These are phyloP conservation scores for Phyto melanocephala DNA, from an alignment of 2,888 invertebrate species.

Conservation along the genomic window DNA sequence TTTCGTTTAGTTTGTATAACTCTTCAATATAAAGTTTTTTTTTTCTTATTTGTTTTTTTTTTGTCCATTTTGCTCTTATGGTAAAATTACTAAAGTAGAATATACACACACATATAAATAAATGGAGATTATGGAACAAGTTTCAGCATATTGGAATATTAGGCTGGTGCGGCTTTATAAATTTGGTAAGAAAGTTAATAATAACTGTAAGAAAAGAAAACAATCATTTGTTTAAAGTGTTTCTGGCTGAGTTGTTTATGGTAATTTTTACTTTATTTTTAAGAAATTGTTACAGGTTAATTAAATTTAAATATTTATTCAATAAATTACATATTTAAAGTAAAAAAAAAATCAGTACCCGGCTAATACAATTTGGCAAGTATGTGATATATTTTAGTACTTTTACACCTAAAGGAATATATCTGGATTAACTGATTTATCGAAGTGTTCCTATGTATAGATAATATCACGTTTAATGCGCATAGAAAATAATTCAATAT, in stretches of 20 bases:
- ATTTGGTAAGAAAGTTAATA: no score
- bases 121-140: background rate
- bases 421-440: no score
- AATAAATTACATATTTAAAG: background rate
- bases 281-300: no score
- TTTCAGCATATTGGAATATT: background rate
- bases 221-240: no score
- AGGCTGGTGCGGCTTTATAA: background rate
- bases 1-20: constrained; percentile 14
- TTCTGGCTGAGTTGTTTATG: no score
- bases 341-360: background rate
- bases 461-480: no score
- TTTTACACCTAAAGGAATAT: background rate
- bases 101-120: background rate
- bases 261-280: no score
- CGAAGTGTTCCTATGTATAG: no score
- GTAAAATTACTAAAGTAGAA: constrained; percentile 14
- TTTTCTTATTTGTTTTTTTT: background rate
- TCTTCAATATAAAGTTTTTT: background rate
- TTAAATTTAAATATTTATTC: no score
- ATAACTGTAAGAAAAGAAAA: no score
- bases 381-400: background rate
- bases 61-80: background rate
- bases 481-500: no score
- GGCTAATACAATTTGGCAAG: background rate